Evolutionary conservation across 2,888 invertebrate species (phyloP), one percentile per base, ranked within the genome.

Genomic region (Rugalucina vietnamica): DNA sequence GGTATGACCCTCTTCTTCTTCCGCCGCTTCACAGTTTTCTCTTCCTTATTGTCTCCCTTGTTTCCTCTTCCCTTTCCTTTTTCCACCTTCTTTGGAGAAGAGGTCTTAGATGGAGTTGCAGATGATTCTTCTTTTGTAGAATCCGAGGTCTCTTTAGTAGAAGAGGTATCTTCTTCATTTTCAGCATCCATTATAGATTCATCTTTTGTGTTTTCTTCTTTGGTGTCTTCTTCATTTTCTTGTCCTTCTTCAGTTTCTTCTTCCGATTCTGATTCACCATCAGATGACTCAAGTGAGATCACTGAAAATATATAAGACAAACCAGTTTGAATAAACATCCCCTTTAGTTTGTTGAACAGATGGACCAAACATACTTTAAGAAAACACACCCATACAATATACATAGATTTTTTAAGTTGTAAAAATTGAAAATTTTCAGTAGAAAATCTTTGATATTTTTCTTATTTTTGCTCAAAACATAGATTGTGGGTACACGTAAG

Each of bases 1-100:
- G 96, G 95, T 89, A 96, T 96, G 54, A 50, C n/a, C 69, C 72
- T 78, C 57, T 96, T 97, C 97, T 54, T 90, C 86, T 65, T 91
- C n/a, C n/a, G n/a, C 90, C 24, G 90, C 82, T 34, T 91, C 86
- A 84, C 95, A 94, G 12, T 90, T 84, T 57, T 85, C 82, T 73
- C 83, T 80, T 78, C 82, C 43, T 79, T 57, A 77, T 69, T 50
- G 34, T 65, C 60, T 29, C 72, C 80, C 21, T 70, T 80, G 18
- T 79, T 3, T 60, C 70, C 76, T 60, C 70, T 50, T 60, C 32
- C 36, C 71, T 80, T 77, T 85, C 71, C 76, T 60, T 60, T 27
- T 29, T 27, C 14, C 14, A 27, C 29, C 29, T 50, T 50, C 50
- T 60, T 43, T 21, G 21, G n/a, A n/a, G n/a, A n/a, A n/a, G n/a